Evolutionary conservation across 2,113 vertebrate genomes (phyloP).

Genomic region (Lipophrys pholis): DNA sequence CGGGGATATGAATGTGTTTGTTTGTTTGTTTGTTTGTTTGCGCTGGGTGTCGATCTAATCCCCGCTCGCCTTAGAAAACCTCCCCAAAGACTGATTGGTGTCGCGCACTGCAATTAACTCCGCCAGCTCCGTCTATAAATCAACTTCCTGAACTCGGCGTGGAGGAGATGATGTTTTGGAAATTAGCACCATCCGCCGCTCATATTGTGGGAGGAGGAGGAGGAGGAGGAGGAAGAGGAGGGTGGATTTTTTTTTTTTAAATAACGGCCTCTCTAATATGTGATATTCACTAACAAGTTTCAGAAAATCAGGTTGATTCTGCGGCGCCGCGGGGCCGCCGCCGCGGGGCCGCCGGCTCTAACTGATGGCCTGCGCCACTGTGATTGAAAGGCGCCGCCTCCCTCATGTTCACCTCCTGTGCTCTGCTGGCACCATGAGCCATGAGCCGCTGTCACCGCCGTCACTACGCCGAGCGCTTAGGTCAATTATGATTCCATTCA

Average conservation of each 20-base stretch:
- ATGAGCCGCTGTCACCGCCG: conserved; percentile 50
- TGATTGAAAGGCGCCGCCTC: conserved; percentile 50
- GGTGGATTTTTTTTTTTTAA: conserved; percentile 61
- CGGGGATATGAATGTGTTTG: conserved; percentile 82
- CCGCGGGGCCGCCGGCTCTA: conserved; percentile 53
- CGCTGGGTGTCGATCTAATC: conserved; percentile 73
- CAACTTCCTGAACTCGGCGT: conserved; percentile 92
- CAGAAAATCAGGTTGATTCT: conserved; percentile 84
- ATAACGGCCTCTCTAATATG: conserved; percentile 74
- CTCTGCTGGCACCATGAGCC: conserved; percentile 50
- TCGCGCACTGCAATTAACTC: conserved; percentile 85
- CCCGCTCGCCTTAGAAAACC: conserved; percentile 70
- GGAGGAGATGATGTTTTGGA: conserved; percentile 91
- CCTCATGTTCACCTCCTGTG: conserved; percentile 48
- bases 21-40: conserved; percentile 79
- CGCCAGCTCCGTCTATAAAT: conserved; percentile 90
- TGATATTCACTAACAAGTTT: conserved; percentile 79
- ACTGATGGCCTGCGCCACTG: conserved; percentile 66
- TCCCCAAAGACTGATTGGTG: conserved; percentile 85
- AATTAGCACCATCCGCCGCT: conserved; percentile 92
- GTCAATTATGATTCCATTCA: conserved; percentile 73
- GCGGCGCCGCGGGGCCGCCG: conserved; percentile 48
- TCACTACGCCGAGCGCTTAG: conserved; percentile 57
- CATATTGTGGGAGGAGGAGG: not conserved
- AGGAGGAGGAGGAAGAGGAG: not conserved